Percentiles rank a stretch among this genome's conserved stretches.
Conservation (phyloP, 1,140 invertebrate genomes). For the Eciton burchellii region DNA sequence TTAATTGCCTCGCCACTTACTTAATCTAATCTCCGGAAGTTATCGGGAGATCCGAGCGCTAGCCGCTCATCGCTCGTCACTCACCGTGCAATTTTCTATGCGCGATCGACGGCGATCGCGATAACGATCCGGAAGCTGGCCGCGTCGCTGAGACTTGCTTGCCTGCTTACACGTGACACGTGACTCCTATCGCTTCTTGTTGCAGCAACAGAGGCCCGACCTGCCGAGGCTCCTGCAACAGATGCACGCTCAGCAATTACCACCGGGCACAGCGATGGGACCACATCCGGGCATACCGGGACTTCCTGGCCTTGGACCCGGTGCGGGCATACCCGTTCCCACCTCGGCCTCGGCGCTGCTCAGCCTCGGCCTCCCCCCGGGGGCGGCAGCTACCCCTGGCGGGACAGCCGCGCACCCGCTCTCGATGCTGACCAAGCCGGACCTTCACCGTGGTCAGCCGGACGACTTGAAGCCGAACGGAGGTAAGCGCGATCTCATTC, state of each 20-base stretch:
- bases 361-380: constrained; percentile 85
- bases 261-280: constrained; percentile 90
- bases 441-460: constrained; percentile 87
- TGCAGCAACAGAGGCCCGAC: constrained; percentile 92
- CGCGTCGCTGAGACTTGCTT: neutral
- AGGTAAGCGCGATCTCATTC: constrained; percentile 85
- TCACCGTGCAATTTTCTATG: constrained; percentile 25
- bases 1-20: constrained; percentile 59
- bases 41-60: constrained; percentile 41
- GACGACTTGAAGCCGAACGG: constrained; percentile 89
- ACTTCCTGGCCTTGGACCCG: constrained; percentile 82
- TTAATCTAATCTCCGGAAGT: constrained; percentile 60
- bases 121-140: constrained; percentile 9
- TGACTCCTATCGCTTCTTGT: constrained; percentile 71
- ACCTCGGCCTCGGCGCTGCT: constrained; percentile 84
- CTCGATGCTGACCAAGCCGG: constrained; percentile 90
- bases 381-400: constrained; percentile 86
- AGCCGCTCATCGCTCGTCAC: neutral
- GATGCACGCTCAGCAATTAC: constrained; percentile 96
- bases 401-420: constrained; percentile 89
- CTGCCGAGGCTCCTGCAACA: constrained; percentile 92
- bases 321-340: constrained; percentile 83
- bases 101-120: constrained; percentile 10
- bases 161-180: constrained; percentile 14
- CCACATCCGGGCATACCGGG: constrained; percentile 86